Evolutionary conservation across 2,888 invertebrate species (phyloP).

Genomic region (Xestia xanthographa): DNA sequence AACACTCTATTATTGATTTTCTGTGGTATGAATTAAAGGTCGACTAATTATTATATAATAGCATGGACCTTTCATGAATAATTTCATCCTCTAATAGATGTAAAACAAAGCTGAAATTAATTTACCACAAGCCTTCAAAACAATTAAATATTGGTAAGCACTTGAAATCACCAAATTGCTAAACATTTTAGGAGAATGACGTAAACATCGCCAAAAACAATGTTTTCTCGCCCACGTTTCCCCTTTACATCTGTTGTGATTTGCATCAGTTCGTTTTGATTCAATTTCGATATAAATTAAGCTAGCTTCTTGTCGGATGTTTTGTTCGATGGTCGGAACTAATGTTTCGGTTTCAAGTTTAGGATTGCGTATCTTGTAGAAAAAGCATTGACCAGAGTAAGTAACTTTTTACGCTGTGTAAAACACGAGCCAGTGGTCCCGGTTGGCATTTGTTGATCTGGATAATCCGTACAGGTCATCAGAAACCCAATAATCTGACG

Average conservation of each 20-base stretch:
- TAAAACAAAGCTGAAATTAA: slow-evolving; percentile 7
- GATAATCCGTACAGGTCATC: neutral
- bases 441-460: neutral
- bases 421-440: neutral
- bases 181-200: slow-evolving; percentile 49
- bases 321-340: slow-evolving; percentile 1
- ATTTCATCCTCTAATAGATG: neutral
- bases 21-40: neutral
- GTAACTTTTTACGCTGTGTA: neutral
- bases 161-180: slow-evolving; percentile 26
- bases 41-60: slow-evolving; percentile 3
- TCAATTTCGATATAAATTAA: slow-evolving; percentile 54
- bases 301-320: slow-evolving; percentile 8
- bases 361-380: neutral
- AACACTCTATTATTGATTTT: neutral
- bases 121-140: neutral
- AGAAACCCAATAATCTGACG: neutral
- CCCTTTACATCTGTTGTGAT: slow-evolving; percentile 39
- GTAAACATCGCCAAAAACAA: slow-evolving; percentile 51
- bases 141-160: slow-evolving; percentile 7
- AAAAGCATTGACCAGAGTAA: neutral
- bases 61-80: neutral
- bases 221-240: slow-evolving; percentile 47
- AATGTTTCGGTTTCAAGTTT: slow-evolving; percentile 18
- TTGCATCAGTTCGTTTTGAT: slow-evolving; percentile 51